Evolutionary conservation across 2,888 invertebrate species (phyloP).

Genomic region (Dynastes grantii): DNA sequence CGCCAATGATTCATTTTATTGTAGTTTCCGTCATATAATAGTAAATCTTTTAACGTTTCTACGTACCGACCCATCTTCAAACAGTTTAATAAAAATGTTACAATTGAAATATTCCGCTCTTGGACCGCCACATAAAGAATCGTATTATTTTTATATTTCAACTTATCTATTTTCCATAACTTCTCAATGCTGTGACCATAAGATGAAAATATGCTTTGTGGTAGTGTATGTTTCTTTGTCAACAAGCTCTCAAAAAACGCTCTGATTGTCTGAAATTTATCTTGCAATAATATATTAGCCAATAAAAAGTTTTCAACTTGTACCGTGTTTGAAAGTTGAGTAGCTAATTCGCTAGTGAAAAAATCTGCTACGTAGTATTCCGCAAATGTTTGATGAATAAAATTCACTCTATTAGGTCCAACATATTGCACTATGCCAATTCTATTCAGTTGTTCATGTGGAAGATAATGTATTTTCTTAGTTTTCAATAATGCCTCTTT

Average conservation of each 20-base stretch:
- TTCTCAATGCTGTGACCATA: not conserved
- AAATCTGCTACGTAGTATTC: constrained; percentile 13
- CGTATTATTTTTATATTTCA: not conserved
- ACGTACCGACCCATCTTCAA: not conserved
- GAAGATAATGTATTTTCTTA: not conserved
- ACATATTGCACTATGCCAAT: constrained; percentile 11
- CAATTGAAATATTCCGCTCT: not conserved
- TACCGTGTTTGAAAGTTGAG: not conserved
- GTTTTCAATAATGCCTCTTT: not conserved
- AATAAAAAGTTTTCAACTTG: not conserved
- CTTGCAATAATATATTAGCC: not conserved
- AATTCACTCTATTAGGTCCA: not conserved
- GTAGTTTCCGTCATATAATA: not conserved
- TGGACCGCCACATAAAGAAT: not conserved
- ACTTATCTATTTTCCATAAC: not conserved
- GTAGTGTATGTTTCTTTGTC: not conserved
- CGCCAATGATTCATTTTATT: not conserved
- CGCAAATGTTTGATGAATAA: constrained; percentile 8
- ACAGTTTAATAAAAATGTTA: constrained; percentile 1
- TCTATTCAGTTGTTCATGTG: constrained; percentile 4
- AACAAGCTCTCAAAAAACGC: not conserved
- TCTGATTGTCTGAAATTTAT: not conserved
- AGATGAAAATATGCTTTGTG: too few species aligned
- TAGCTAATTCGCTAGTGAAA: not conserved
- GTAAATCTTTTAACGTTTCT: not conserved